phyloP scores from a whole-genome alignment of 2,888 invertebrate genomes.

The Ectobius pallidus region DNA sequence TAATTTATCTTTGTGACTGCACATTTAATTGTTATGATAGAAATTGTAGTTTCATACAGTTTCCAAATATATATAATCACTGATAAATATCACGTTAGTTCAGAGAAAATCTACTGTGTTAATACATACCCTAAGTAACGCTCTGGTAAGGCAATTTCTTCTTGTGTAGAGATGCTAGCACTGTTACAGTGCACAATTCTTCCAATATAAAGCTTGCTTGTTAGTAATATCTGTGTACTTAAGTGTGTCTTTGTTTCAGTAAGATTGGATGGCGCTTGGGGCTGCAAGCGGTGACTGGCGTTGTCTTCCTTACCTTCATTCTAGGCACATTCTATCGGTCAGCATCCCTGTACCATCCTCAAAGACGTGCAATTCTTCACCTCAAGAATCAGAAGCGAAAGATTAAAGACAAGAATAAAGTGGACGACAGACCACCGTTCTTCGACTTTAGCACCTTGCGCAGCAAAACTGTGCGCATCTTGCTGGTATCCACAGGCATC shows the following conservation, averaged over 20 bases:
- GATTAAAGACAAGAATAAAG: constrained; percentile 78
- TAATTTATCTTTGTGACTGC: too few species aligned
- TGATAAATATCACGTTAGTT: too few species aligned
- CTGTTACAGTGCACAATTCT: too few species aligned
- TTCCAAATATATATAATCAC: too few species aligned
- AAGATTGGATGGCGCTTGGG: constrained; percentile 83
- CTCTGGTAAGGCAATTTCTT: too few species aligned
- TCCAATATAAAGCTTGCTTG: too few species aligned
- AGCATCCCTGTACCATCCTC: constrained; percentile 87
- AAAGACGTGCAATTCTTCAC: constrained; percentile 83
- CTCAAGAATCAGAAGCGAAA: constrained; percentile 87
- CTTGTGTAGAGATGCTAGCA: too few species aligned
- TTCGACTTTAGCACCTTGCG: constrained; percentile 85
- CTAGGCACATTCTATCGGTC: constrained; percentile 87
- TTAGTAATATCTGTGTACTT: too few species aligned
- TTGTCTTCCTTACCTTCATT: constrained; percentile 81
- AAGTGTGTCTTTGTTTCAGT: constrained; percentile 54
- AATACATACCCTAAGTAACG: too few species aligned
- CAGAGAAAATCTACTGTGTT: too few species aligned
- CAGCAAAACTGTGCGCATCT: constrained; percentile 83
- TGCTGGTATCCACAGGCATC: constrained; percentile 80
- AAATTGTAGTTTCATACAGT: too few species aligned
- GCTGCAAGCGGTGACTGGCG: constrained; percentile 84
- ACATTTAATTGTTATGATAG: too few species aligned
- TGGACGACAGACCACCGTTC: constrained; percentile 81